Percentiles rank a stretch among this genome's conserved stretches.
Conservation (phyloP, 2,888 invertebrate species). For the Hydriomena furcata region DNA sequence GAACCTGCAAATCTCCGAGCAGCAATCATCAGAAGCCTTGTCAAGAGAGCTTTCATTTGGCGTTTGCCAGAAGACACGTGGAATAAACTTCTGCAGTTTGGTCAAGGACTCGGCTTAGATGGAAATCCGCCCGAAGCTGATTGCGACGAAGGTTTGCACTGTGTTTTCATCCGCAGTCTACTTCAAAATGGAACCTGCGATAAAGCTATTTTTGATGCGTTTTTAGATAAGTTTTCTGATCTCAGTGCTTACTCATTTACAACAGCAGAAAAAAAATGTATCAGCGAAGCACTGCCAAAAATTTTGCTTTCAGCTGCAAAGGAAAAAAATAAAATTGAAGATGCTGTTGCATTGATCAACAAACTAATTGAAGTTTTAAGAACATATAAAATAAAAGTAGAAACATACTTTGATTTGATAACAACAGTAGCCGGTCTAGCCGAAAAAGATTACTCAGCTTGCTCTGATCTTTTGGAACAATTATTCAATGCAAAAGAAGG, state of each 20-base stretch:
- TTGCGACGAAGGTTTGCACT: slow-evolving; percentile 62
- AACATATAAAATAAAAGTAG: slow-evolving; percentile 42
- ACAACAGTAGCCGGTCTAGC: slow-evolving; percentile 41
- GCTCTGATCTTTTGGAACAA: slow-evolving; percentile 39
- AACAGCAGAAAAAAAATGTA: slow-evolving; percentile 40
- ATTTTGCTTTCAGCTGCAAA: slow-evolving; percentile 41
- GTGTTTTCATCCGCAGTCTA: slow-evolving; percentile 54
- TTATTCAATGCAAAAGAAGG: slow-evolving; percentile 49
- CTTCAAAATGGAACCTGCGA: slow-evolving; percentile 38
- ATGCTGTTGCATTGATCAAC: slow-evolving; percentile 29
- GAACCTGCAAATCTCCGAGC: slow-evolving; percentile 60
- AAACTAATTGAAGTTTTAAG: slow-evolving; percentile 47
- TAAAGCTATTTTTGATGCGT: slow-evolving; percentile 41
- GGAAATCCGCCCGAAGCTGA: slow-evolving; percentile 47
- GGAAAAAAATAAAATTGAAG: slow-evolving; percentile 22
- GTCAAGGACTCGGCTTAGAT: slow-evolving; percentile 58
- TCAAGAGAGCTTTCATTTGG: slow-evolving; percentile 61
- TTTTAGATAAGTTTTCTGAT: slow-evolving; percentile 48
- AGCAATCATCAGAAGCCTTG: slow-evolving; percentile 60
- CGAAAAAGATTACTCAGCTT: slow-evolving; percentile 33
- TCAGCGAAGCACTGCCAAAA: slow-evolving; percentile 39
- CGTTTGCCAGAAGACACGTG: slow-evolving; percentile 53
- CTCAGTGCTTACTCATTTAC: slow-evolving; percentile 52
- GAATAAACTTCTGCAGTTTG: slow-evolving; percentile 53
- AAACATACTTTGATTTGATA: slow-evolving; percentile 39